Evolutionary conservation across 2,888 invertebrate genomes (phyloP).

Genomic region (Rosalia funebris): DNA sequence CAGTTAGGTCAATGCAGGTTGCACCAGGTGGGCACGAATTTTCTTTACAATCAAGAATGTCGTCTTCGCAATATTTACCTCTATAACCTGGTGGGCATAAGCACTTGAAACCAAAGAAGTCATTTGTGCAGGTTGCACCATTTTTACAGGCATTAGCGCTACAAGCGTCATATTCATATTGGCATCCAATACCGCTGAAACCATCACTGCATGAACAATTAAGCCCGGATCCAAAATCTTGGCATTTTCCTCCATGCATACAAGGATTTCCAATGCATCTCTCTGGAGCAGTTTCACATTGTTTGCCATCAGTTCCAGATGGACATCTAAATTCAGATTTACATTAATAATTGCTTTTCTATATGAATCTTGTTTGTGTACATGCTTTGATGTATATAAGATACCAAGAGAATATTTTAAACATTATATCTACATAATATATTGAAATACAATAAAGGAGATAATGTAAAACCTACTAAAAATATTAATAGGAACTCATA

Average conservation of each 20-base stretch:
- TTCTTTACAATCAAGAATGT: constrained; percentile 91
- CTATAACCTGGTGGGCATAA: constrained; percentile 83
- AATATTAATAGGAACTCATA: no score
- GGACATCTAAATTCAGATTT: constrained; percentile 73
- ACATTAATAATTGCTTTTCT: no score
- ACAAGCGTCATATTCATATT: constrained; percentile 93
- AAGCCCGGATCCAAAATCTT: constrained; percentile 93
- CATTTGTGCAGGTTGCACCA: constrained; percentile 90
- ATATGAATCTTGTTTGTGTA: no score
- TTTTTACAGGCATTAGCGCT: constrained; percentile 91
- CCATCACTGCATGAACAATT: constrained; percentile 93
- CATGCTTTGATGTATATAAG: no score
- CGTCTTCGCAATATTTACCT: constrained; percentile 87
- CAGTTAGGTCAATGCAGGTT: constrained; percentile 89
- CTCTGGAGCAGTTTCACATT: constrained; percentile 96
- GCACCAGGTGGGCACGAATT: constrained; percentile 95
- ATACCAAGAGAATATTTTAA: no score
- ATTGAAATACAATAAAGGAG: no score
- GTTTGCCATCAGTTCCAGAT: constrained; percentile 95
- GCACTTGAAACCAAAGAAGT: constrained; percentile 87
- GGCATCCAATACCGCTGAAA: constrained; percentile 80
- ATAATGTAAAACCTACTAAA: no score
- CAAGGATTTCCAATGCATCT: constrained; percentile 93
- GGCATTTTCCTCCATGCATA: constrained; percentile 95
- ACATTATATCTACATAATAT: no score